Percentiles rank a stretch among this genome's conserved stretches.
phyloP scores from a whole-genome alignment of 2,113 vertebrate species.

The Larimichthys crocea region DNA sequence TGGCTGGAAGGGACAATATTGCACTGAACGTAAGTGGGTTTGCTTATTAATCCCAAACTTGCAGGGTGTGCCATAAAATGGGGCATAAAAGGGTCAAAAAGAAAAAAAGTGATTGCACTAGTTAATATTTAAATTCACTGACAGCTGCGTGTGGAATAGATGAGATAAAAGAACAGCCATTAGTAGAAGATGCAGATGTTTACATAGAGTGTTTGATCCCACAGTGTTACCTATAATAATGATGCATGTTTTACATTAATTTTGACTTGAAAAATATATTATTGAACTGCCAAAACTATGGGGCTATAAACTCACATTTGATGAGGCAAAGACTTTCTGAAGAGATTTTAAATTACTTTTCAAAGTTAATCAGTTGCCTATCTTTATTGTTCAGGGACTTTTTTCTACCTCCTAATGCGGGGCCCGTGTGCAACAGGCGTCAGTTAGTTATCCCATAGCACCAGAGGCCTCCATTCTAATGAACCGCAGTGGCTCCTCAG shows the following conservation, averaged over 20 bases:
- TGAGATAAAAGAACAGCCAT: slow-evolving; percentile 14
- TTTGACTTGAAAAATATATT: slow-evolving; percentile 4
- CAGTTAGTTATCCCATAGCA: slow-evolving; percentile 81
- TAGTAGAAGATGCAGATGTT: slow-evolving; percentile 31
- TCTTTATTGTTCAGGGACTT: slow-evolving; percentile 65
- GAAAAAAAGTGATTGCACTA: not conserved
- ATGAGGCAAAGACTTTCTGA: not conserved
- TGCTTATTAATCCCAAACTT: slow-evolving; percentile 6
- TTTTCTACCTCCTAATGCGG: slow-evolving; percentile 70
- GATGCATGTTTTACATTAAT: slow-evolving; percentile 1
- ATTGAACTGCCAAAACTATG: slow-evolving; percentile 14
- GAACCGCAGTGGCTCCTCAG: slow-evolving; percentile 81
- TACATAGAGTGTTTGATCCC: not conserved
- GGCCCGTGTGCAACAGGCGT: slow-evolving; percentile 82
- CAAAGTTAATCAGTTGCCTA: slow-evolving; percentile 60
- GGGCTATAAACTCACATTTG: not conserved
- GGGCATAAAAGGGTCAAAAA: not conserved
- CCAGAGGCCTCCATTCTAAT: slow-evolving; percentile 82
- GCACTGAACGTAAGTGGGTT: slow-evolving; percentile 93
- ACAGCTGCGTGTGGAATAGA: slow-evolving; percentile 17
- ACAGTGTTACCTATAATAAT: slow-evolving; percentile 14
- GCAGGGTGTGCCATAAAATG: not conserved
- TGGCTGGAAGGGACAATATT: slow-evolving; percentile 97
- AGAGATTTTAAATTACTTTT: slow-evolving; percentile 42
- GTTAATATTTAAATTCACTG: slow-evolving; percentile 40